A percentile compares a stretch with the other conserved stretches of the same genome.
Evolutionary conservation across 2,113 vertebrate genomes (phyloP).

Genomic region (Antechinus flavipes): DNA sequence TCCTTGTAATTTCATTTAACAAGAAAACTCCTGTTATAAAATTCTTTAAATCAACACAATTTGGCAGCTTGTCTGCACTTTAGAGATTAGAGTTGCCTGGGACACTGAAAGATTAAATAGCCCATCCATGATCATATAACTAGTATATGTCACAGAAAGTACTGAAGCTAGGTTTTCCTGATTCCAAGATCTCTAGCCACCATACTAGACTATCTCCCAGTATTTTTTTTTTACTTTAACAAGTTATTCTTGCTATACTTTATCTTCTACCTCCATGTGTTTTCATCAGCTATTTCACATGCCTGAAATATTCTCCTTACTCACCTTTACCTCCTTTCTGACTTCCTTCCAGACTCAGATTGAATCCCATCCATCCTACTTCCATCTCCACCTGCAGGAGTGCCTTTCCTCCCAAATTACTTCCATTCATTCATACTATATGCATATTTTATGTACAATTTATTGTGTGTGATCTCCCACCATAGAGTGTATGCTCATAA

Average conservation of each 20-base stretch:
- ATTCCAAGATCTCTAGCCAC: not conserved
- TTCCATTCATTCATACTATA: not conserved
- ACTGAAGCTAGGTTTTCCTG: not conserved
- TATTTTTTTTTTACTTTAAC: not conserved
- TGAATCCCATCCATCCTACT: not conserved
- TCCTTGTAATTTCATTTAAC: not conserved
- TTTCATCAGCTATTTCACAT: not conserved
- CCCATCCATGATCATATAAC: not conserved
- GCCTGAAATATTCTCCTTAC: not conserved
- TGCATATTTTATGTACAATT: not conserved
- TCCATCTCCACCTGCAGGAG: not conserved
- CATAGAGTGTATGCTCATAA: not conserved
- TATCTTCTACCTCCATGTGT: not conserved
- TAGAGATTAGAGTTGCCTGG: not conserved
- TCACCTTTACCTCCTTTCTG: not conserved
- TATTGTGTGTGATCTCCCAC: not conserved
- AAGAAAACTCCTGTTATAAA: not conserved
- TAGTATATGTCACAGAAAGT: not conserved
- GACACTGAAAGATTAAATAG: not conserved
- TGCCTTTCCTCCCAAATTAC: not conserved
- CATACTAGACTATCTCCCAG: not conserved
- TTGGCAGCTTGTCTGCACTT: not conserved
- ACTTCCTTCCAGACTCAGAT: not conserved
- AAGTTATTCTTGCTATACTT: not conserved
- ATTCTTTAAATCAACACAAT: not conserved